A percentile compares a stretch with the other conserved stretches of the same genome.
phyloP scores from a whole-genome alignment of 2,888 invertebrate genomes.

The Andrena minutula region DNA sequence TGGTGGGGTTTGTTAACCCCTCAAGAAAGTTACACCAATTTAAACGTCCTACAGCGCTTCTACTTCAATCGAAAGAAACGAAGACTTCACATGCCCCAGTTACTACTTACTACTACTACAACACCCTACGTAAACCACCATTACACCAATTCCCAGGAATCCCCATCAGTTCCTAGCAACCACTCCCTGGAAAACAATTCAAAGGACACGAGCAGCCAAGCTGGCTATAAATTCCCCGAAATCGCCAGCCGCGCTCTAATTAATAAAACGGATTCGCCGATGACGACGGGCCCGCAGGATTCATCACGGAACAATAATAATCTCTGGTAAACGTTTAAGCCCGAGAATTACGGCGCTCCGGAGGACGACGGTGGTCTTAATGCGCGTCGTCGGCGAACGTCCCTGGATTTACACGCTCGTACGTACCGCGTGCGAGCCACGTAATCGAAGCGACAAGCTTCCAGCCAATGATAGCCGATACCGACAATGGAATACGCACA shows the following conservation, averaged over 20 bases:
- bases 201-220: neutral
- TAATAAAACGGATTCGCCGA: conserved; percentile 55
- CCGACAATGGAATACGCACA: no score
- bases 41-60: no score
- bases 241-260: conserved; percentile 31
- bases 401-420: conserved; percentile 47
- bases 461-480: neutral
- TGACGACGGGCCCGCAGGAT: conserved; percentile 41
- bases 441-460: conserved; percentile 23
- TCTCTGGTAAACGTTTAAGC: conserved; percentile 60
- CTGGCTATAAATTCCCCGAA: neutral
- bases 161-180: neutral
- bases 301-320: conserved; percentile 65
- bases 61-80: no score
- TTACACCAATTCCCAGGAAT: neutral
- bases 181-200: neutral
- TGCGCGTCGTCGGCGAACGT: conserved; percentile 48
- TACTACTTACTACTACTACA: no score
- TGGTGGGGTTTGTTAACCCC: no score
- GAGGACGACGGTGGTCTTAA: conserved; percentile 46
- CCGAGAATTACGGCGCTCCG: conserved; percentile 55
- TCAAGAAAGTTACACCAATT: no score
- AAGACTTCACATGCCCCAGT: no score
- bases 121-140: no score
- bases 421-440: conserved; percentile 1